Evolutionary conservation across 2,888 invertebrate species (phyloP).

Genomic region (Dexiosoma caninum): DNA sequence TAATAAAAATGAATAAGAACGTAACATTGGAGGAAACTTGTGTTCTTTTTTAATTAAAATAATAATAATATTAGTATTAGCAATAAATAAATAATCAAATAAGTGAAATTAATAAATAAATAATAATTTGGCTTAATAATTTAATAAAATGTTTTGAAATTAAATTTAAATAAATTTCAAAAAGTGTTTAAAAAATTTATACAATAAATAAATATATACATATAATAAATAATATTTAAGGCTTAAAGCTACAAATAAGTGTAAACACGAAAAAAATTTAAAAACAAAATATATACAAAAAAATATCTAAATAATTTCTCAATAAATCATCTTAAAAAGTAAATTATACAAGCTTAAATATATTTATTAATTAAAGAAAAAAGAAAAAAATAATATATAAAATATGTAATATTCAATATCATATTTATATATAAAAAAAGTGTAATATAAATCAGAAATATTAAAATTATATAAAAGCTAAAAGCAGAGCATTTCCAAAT

Average conservation of each 20-base stretch:
- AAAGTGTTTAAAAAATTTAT: slow-evolving; percentile 49
- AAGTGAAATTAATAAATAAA: slow-evolving; percentile 46
- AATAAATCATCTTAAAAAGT: slow-evolving; percentile 42
- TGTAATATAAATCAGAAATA: slow-evolving; percentile 31
- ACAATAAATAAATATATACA: slow-evolving; percentile 43
- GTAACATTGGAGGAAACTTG: slow-evolving; percentile 66
- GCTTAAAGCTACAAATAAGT: slow-evolving; percentile 61
- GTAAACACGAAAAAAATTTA: slow-evolving; percentile 39
- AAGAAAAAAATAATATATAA: too few relatives aligned
- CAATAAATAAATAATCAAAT: too few relatives aligned
- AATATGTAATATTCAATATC: slow-evolving; percentile 60
- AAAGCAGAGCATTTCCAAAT: slow-evolving; percentile 56
- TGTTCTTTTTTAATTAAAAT: slow-evolving; percentile 65
- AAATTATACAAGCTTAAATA: slow-evolving; percentile 34
- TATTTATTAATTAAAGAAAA: slow-evolving; percentile 47
- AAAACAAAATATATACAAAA: slow-evolving; percentile 31
- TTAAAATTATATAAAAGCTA: slow-evolving; percentile 27
- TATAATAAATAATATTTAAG: slow-evolving; percentile 38
- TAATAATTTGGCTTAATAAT: slow-evolving; percentile 35
- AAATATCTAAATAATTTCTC: slow-evolving; percentile 53
- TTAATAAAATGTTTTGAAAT: slow-evolving; percentile 33
- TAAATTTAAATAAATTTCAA: slow-evolving; percentile 33
- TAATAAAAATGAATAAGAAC: slow-evolving; percentile 59
- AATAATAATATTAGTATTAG: slow-evolving; percentile 35
- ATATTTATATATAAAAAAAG: slow-evolving; percentile 43